A percentile compares a stretch with the other conserved stretches of the same genome.
Conservation (phyloP, 2,888 invertebrate genomes). For the Fragum fragum region DNA sequence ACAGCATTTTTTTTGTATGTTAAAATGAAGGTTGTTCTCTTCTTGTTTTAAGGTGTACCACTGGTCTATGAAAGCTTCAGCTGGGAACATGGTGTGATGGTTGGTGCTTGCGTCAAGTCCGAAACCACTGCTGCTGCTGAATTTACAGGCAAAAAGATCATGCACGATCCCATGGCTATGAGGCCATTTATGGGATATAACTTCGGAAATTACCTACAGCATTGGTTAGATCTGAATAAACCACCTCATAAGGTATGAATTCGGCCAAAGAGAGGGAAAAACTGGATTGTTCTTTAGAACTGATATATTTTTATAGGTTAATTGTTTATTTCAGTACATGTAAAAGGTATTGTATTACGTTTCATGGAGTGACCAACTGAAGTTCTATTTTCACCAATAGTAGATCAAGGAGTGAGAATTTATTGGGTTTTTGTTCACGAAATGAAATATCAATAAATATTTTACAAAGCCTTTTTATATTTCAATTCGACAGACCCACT, state of each 20-base stretch:
- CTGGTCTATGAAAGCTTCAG: constrained; percentile 96
- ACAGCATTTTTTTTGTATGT: too few species aligned
- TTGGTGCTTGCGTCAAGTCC: constrained; percentile 97
- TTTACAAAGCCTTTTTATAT: too few species aligned
- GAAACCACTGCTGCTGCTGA: constrained; percentile 99
- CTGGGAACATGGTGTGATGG: constrained; percentile 98
- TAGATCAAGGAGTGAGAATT: too few species aligned
- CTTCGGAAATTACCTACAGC: constrained; percentile 97
- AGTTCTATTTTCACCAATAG: too few species aligned
- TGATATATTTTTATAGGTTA: not conserved
- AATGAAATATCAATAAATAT: too few species aligned
- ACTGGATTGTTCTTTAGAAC: too few species aligned
- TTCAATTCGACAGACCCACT: too few species aligned
- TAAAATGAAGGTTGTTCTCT: too few species aligned
- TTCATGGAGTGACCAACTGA: too few species aligned
- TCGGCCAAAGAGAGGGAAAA: too few species aligned
- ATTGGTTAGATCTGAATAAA: constrained; percentile 96
- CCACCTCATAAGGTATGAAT: constrained; percentile 73
- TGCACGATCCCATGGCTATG: constrained; percentile 99
- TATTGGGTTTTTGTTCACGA: too few species aligned
- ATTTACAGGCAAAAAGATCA: constrained; percentile 91
- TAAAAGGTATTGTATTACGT: too few species aligned
- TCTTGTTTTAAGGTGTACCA: constrained; percentile 91
- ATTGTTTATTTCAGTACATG: not conserved
- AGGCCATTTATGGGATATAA: constrained; percentile 99